Percentiles rank a stretch among this genome's conserved stretches.
These are phyloP conservation scores for Siniperca scherzeri DNA, from an alignment of 2,797 vertebrate species.

Conservation along the genomic window DNA sequence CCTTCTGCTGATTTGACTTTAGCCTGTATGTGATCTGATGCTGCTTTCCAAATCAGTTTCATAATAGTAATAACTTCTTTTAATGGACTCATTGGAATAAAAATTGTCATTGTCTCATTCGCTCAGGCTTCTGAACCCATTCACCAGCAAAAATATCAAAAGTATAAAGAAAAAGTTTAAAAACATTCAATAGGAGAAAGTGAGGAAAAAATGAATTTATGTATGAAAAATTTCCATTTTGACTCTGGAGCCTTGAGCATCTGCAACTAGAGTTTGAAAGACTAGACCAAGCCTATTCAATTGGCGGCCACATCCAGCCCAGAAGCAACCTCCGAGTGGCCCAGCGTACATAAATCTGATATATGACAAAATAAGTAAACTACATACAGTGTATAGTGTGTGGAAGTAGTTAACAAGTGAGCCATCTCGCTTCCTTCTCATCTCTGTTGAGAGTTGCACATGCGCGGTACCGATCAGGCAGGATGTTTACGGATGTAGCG, in stretches of 20 bases:
- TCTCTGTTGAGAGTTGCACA: too few relatives aligned
- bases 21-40: background rate
- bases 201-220: background rate
- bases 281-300: background rate
- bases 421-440: too few relatives aligned
- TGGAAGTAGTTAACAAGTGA: too few relatives aligned
- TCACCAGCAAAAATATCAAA: constrained; percentile 1
- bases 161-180: background rate
- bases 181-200: constrained; percentile 10
- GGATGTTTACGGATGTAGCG: too few relatives aligned
- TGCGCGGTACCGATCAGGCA: too few relatives aligned
- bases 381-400: too few relatives aligned
- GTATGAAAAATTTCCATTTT: constrained; percentile 46
- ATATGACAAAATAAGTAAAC: too few relatives aligned
- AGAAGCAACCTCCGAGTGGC: too few relatives aligned
- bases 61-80: background rate
- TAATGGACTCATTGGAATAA: background rate
- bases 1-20: constrained; percentile 11
- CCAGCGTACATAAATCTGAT: too few relatives aligned
- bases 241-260: constrained; percentile 25
- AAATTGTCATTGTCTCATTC: background rate
- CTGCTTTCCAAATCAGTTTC: background rate
- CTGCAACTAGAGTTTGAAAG: constrained; percentile 26
- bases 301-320: too few relatives aligned
- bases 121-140: background rate